Base-by-base conservation (phyloP, 2,888 invertebrate species). In the Ariolimax columbianus region DNA sequence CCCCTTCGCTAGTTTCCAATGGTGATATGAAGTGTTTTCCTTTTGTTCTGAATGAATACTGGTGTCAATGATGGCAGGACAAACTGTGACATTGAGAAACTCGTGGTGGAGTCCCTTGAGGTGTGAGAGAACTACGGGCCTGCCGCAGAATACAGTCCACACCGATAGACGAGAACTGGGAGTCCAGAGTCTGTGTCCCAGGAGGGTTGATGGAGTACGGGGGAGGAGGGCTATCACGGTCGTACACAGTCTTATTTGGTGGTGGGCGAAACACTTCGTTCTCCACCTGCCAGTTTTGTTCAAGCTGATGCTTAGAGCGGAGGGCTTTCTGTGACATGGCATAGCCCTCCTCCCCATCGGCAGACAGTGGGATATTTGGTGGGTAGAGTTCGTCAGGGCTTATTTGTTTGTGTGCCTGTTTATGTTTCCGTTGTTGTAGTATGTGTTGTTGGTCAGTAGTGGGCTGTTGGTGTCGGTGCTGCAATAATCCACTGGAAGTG, bases 281-380 rank as follows among this genome's bases (percentile, higher is more conserved):
- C 83, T 83, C 77, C 51, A 30, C 75, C 87, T 89, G 88, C 85
- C 81, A 86, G 86, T 84, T 88, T 79, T 87, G 88, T 83, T 90
- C 88, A 83, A 92, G 89, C 83, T 90, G 88, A 87, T 90, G 90
- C n/a, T 72, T 80, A 30, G 87, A 77, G 68, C 82, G 78, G 36
- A 79, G 75, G 23, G 82, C n/a, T 19, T 66, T 66, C 87, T 92
- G 93, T 88, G 91, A 90, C 77, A 90, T 88, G 40, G 87, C 82
- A 87, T 91, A 93, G 88, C 95, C 95, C 91, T 96, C 96, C 94
- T 96, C 96, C 88, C 96, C 96, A 94, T 96, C 96, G 89, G 96
- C 96, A 3, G 93, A 92, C 94, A 96, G 95, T 88, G 95, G 95
- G 91, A 96, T 95, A 92, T 95, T 95, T 90, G 96, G 96, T 90